Base-by-base conservation (phyloP, 2,888 invertebrate genomes). In the Platycheirus albimanus region DNA sequence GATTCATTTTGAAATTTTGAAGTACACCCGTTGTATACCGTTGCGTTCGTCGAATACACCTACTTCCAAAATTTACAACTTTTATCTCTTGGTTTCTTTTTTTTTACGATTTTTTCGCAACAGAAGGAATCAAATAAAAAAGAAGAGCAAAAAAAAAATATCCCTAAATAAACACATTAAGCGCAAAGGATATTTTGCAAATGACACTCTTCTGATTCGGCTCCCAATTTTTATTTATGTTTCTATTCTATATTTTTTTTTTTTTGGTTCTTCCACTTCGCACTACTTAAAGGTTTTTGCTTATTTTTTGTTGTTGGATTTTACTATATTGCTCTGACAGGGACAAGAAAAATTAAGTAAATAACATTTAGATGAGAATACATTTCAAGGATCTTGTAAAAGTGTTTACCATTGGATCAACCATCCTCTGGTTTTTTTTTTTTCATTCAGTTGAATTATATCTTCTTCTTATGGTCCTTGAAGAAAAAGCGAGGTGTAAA, bases 361-460 rank as follows among this genome's bases (percentile, higher is more conserved):
- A 83, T 83, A 83, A 77, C 77, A 72, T 83, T 83, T 83, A 83
- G 72, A 77, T 77, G 71, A 72, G 72, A 77, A 83, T 72, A 77
- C 77, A 77, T 83, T 77, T 77, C 67, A 63, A 83, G 77, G 56
- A 77, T 69, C 61, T 63, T 45, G 72, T 54, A 72, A 72, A 76
- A 83, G 72, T 77, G 72, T 83, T 83, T 83, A 13, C 77, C 28
- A 41, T 76, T 66, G 70, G 80, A 75, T 75, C 38, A 41, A 54
- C 61, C n/a, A 33, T 38, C 13, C 28, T 41, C 61, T 30, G 15
- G 15, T 17, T 43, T 17, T 30, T 24, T 28, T 43, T 30, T 28
- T 61, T 2, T 13, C 33, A n/a, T 41, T 19, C 33, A 52, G 52
- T 43, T 38, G 38, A 38, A 38, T 43, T 52, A n/a, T 19, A 13